phyloP scores from a whole-genome alignment of 2,113 vertebrate genomes.

The Oceanites oceanicus region DNA sequence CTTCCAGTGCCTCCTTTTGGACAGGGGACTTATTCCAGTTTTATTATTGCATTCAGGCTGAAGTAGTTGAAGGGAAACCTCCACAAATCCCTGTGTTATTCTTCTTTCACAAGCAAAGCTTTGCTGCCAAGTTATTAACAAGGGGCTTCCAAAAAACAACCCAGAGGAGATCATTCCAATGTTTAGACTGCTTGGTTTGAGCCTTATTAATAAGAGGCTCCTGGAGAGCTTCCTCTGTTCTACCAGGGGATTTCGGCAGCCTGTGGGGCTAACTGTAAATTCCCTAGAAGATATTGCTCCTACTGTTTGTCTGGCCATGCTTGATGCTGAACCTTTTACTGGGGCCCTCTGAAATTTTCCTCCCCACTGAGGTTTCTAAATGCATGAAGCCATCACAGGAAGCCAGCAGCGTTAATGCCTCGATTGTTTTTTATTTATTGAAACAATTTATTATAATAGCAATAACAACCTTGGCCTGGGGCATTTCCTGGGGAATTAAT shows the following conservation, averaged over 20 bases:
- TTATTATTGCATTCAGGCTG: neutral
- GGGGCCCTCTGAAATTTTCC: constrained; percentile 19
- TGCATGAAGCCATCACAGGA: constrained; percentile 38
- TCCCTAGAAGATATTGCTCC: constrained; percentile 19
- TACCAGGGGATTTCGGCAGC: neutral
- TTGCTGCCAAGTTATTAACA: constrained; percentile 26
- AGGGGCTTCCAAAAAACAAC: neutral
- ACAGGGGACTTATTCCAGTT: neutral
- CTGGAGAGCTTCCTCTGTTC: constrained; percentile 38
- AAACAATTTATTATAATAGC: constrained; percentile 57
- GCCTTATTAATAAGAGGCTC: constrained; percentile 33
- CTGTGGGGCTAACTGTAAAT: constrained; percentile 27
- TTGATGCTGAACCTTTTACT: constrained; percentile 4
- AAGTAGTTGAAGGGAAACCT: neutral
- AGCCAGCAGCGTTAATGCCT: constrained; percentile 20
- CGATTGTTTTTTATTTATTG: constrained; percentile 61
- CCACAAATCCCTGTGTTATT: constrained; percentile 17
- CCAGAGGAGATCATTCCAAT: neutral
- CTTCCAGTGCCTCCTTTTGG: neutral
- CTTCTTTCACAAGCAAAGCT: neutral
- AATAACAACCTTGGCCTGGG: constrained; percentile 47
- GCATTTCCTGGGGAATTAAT: constrained; percentile 62
- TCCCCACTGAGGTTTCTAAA: constrained; percentile 21
- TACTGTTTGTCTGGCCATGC: constrained; percentile 30
- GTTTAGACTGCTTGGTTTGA: constrained; percentile 22